Conservation (phyloP, 2,888 invertebrate species). For the Drosophila anomalata region DNA sequence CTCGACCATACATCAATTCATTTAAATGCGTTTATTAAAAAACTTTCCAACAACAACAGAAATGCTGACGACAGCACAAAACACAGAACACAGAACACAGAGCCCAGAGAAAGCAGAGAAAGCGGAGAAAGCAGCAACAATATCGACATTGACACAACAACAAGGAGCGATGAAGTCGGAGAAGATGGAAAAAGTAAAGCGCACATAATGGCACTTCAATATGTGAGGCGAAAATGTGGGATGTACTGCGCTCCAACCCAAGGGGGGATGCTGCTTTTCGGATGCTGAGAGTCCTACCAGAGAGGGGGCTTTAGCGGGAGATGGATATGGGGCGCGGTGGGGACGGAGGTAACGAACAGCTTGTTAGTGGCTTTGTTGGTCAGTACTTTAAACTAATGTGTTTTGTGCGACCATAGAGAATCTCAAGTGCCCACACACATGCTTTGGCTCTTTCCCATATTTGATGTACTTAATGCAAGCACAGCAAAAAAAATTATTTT, state of each 20-base stretch:
- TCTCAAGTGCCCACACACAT: slow-evolving; percentile 67
- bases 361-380: slow-evolving; percentile 81
- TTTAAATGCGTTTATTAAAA: slow-evolving; percentile 79
- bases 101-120: neutral
- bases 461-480: slow-evolving; percentile 64
- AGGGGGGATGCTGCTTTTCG: neutral
- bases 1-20: slow-evolving; percentile 63
- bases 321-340: neutral
- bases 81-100: slow-evolving; percentile 25
- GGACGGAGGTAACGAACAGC: slow-evolving; percentile 63
- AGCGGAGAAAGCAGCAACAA: slow-evolving; percentile 11
- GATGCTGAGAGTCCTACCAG: neutral
- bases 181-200: slow-evolving; percentile 46
- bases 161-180: slow-evolving; percentile 30
- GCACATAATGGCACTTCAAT: slow-evolving; percentile 66
- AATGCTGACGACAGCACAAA: slow-evolving; percentile 45
- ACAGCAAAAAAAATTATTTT: slow-evolving; percentile 18
- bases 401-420: slow-evolving; percentile 74
- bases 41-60: slow-evolving; percentile 53
- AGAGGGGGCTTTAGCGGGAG: neutral
- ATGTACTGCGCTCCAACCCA: no score
- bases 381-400: slow-evolving; percentile 81
- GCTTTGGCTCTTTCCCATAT: slow-evolving; percentile 37
- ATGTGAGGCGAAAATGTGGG: slow-evolving; percentile 38
- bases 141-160: slow-evolving; percentile 35